Percentiles rank a stretch among this genome's conserved stretches.
Conservation (phyloP, 2,888 invertebrate species). For the Synanthedon andrenaeformis region DNA sequence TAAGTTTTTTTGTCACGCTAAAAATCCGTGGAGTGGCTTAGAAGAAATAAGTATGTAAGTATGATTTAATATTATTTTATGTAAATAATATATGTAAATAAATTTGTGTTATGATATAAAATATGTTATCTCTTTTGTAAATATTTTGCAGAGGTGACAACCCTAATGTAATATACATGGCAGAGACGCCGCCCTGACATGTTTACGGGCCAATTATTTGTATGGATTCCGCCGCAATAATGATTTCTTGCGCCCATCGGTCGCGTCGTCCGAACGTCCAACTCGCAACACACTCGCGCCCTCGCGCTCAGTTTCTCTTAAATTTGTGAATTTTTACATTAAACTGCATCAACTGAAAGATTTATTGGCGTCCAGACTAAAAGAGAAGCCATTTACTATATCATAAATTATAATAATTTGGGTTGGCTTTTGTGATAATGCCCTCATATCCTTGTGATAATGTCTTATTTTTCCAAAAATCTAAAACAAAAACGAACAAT, state of each 20-base stretch:
- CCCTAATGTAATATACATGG: constrained; percentile 65
- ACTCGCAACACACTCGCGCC: constrained; percentile 20
- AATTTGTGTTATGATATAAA: neutral
- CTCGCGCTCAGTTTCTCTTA: constrained; percentile 43
- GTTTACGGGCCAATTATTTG: constrained; percentile 72
- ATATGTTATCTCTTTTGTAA: neutral
- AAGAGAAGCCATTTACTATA: neutral
- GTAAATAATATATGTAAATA: neutral
- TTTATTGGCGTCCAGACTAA: constrained; percentile 25
- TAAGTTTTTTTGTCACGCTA: too few relatives aligned
- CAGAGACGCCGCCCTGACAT: constrained; percentile 68
- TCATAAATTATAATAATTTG: too few relatives aligned
- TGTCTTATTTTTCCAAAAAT: too few relatives aligned
- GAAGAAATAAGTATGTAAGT: neutral
- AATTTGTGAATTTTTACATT: constrained; percentile 48
- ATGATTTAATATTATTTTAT: neutral
- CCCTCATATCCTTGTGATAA: too few relatives aligned
- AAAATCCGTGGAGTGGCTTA: neutral
- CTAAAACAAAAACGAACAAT: too few relatives aligned
- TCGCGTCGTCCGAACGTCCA: constrained; percentile 21
- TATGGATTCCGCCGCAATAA: constrained; percentile 67
- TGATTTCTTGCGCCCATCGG: constrained; percentile 60
- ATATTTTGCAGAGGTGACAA: constrained; percentile 15
- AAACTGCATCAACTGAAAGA: constrained; percentile 31
- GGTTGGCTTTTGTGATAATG: too few relatives aligned